Conservation (phyloP, 2,888 invertebrate genomes). For the Tipula confusa region DNA sequence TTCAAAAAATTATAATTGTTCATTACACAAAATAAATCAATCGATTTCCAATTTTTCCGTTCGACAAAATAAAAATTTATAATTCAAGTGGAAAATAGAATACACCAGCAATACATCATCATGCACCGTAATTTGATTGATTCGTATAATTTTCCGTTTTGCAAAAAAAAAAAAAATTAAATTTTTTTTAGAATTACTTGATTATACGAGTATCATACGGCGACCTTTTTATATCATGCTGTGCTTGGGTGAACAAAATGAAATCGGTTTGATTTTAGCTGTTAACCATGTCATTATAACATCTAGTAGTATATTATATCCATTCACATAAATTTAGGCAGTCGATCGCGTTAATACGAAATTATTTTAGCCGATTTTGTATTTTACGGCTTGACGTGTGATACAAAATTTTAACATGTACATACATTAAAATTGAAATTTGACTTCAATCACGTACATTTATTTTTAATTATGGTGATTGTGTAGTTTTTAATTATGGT, state of each 20-base stretch:
- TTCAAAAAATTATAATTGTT: not conserved
- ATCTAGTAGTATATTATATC: not conserved
- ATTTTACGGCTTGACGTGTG: not conserved
- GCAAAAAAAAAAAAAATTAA: no score
- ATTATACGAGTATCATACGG: not conserved
- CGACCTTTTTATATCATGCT: not conserved
- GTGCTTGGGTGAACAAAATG: no score
- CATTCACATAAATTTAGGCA: not conserved
- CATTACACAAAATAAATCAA: not conserved
- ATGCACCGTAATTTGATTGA: not conserved
- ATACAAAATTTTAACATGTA: not conserved
- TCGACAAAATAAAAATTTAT: not conserved
- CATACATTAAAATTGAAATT: not conserved
- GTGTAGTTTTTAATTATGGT: slow-evolving; percentile 12
- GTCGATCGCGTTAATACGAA: not conserved
- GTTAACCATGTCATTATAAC: not conserved
- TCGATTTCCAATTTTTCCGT: not conserved
- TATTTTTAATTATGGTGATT: not conserved
- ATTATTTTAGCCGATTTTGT: not conserved
- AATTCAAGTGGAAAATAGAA: not conserved
- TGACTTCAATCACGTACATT: not conserved
- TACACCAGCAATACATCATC: not conserved
- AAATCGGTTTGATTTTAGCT: no score
- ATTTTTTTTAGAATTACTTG: not conserved
- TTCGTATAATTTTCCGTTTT: not conserved